These are phyloP conservation scores for Homarus americanus DNA, from an alignment of 1,140 invertebrate genomes.

Conservation along the genomic window DNA sequence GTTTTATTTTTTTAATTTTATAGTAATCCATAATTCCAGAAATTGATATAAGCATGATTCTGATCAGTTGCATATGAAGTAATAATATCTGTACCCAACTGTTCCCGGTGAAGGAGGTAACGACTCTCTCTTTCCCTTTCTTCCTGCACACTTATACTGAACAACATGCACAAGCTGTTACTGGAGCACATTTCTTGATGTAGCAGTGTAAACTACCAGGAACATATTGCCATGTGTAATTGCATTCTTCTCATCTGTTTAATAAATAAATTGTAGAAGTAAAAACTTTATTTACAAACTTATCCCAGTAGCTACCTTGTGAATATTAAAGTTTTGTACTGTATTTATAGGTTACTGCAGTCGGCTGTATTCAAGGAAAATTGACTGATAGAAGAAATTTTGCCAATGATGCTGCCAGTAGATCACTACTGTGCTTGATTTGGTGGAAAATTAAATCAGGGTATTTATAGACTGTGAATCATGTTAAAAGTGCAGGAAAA, in stretches of 20 bases:
- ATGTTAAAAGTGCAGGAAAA: too few species aligned
- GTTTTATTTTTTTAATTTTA: too few species aligned
- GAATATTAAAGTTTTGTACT: not conserved
- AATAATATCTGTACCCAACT: not conserved
- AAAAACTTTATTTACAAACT: not conserved
- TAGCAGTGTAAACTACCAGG: not conserved
- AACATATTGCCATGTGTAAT: not conserved
- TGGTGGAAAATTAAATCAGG: too few species aligned
- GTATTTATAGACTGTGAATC: too few species aligned
- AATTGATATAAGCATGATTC: not conserved
- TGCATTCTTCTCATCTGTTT: not conserved
- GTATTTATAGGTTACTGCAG: too few species aligned
- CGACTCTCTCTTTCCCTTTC: not conserved
- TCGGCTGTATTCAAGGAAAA: too few species aligned
- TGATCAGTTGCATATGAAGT: not conserved
- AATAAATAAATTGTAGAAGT: not conserved
- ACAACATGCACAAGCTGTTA: not conserved
- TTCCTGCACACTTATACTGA: not conserved
- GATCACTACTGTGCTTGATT: too few species aligned
- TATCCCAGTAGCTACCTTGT: not conserved
- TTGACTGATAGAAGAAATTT: too few species aligned
- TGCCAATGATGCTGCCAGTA: too few species aligned
- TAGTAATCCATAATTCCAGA: too few species aligned
- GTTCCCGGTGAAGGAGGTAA: not conserved
- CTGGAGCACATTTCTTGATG: not conserved